These are phyloP conservation scores for Muschampia staudingeri DNA, from an alignment of 2,888 invertebrate genomes.

Conservation along the genomic window DNA sequence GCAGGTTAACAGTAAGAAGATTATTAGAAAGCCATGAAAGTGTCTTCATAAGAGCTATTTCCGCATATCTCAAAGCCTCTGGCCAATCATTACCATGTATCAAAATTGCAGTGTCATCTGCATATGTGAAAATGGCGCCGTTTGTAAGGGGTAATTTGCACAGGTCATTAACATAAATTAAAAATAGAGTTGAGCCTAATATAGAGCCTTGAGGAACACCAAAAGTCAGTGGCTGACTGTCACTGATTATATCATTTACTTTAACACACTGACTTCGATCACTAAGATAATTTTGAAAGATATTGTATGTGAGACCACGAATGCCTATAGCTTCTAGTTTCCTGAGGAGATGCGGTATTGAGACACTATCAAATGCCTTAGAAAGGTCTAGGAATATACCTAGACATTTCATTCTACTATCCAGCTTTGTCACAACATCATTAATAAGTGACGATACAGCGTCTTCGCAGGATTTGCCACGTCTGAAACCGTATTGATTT, in stretches of 20 bases:
- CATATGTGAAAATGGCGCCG: not conserved
- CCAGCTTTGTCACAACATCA: not conserved
- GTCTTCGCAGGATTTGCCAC: not conserved
- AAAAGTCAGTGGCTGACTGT: not conserved
- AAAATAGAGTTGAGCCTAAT: not conserved
- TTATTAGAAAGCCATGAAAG: constrained; percentile 23
- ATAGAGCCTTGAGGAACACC: not conserved
- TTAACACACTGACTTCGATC: not conserved
- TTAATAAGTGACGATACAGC: not conserved
- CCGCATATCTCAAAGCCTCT: not conserved
- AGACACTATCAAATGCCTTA: not conserved
- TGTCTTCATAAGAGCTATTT: not conserved
- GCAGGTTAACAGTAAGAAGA: constrained; percentile 24
- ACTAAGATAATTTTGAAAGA: not conserved
- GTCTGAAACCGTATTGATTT: not conserved
- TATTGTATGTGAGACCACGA: not conserved
- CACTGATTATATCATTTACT: not conserved
- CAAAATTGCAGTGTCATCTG: too few relatives aligned
- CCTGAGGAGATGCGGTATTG: not conserved
- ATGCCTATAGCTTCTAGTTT: not conserved
- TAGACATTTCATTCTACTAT: not conserved
- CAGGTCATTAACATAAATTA: not conserved
- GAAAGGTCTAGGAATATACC: not conserved
- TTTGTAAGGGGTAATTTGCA: not conserved
- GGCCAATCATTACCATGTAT: too few relatives aligned